Evolutionary conservation across 2,888 invertebrate genomes (phyloP).

Genomic region (Congeria kusceri): DNA sequence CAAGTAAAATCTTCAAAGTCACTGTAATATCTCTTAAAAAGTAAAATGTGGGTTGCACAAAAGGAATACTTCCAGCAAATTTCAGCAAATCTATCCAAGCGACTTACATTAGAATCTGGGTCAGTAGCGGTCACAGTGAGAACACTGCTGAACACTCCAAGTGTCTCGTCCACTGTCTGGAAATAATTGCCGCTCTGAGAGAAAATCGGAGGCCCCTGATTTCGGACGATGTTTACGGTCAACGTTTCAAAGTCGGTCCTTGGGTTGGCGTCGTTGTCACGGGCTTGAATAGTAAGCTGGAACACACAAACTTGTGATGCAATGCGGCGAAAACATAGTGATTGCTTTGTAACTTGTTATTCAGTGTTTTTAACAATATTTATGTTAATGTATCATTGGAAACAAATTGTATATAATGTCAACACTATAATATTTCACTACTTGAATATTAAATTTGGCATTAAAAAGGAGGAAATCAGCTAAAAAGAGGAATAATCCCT

Average conservation of each 20-base stretch:
- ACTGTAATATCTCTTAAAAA: background rate
- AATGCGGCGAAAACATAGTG: too few species aligned
- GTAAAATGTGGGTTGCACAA: background rate
- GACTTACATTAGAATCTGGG: slow-evolving; percentile 66
- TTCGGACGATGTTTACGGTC: slow-evolving; percentile 67
- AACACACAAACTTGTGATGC: too few species aligned
- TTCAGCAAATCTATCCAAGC: background rate
- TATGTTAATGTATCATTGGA: too few species aligned
- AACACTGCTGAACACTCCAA: slow-evolving; percentile 52
- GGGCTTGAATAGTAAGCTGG: slow-evolving; percentile 68
- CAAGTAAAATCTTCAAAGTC: too few species aligned
- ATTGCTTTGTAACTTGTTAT: too few species aligned
- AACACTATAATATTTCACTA: too few species aligned
- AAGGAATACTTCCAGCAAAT: background rate
- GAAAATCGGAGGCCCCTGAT: slow-evolving; percentile 68
- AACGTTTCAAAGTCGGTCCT: slow-evolving; percentile 55
- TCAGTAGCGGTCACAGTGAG: slow-evolving; percentile 70
- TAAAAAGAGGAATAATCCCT: too few species aligned
- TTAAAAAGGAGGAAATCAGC: too few species aligned
- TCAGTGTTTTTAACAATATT: too few species aligned
- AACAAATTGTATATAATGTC: too few species aligned
- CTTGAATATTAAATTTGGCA: too few species aligned
- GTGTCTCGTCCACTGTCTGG: slow-evolving; percentile 62
- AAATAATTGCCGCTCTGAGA: slow-evolving; percentile 47
- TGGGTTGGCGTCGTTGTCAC: slow-evolving; percentile 75